A percentile compares a stretch with the other conserved stretches of the same genome.
These are phyloP conservation scores for Saturnia japonica DNA, from an alignment of 2,888 invertebrate species.

Conservation along the genomic window DNA sequence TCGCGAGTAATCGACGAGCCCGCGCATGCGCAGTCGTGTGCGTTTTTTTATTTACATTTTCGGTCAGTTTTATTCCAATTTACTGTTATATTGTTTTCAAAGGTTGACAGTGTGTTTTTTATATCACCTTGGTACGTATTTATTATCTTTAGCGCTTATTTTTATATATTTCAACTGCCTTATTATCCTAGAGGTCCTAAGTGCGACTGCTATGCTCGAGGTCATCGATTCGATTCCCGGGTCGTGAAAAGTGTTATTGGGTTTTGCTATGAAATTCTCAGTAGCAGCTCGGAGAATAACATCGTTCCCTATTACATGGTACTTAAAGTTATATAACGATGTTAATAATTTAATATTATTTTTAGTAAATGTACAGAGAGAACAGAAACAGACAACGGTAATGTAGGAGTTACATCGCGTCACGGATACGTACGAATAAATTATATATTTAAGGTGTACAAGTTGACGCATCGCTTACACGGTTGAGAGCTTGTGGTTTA, in stretches of 20 bases:
- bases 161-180: too few species aligned
- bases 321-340: too few species aligned
- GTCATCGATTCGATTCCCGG: too few species aligned
- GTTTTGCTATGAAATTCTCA: too few species aligned
- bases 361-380: too few species aligned
- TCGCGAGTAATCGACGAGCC: constrained; percentile 1
- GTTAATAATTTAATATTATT: too few species aligned
- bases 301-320: too few species aligned
- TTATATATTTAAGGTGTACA: not conserved
- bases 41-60: not conserved
- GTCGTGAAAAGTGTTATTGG: too few species aligned
- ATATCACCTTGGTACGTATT: not conserved
- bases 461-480: constrained; percentile 1
- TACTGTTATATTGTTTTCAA: constrained; percentile 4
- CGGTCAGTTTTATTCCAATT: not conserved
- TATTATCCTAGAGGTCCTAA: too few species aligned
- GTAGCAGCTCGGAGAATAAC: too few species aligned
- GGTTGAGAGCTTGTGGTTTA: not conserved
- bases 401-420: not conserved
- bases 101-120: not conserved
- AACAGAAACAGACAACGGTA: not conserved
- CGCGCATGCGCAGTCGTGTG: not conserved
- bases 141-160: not conserved
- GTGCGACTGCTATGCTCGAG: too few species aligned
- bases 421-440: not conserved